Percentiles rank a stretch among this genome's conserved stretches.
phyloP scores from a whole-genome alignment of 2,797 vertebrate genomes.

The Acanthurus lineatus region DNA sequence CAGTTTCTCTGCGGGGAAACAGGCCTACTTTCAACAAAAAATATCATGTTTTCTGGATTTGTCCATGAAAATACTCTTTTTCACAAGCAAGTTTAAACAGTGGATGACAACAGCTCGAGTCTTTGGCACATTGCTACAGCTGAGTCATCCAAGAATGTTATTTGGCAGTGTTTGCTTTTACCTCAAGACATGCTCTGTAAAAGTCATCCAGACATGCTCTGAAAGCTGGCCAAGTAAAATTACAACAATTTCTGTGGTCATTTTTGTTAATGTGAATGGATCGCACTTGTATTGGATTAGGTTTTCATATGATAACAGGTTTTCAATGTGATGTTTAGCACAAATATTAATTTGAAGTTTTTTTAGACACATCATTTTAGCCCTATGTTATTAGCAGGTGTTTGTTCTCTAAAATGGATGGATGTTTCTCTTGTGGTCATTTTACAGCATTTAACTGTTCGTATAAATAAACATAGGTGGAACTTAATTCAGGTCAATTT shows the following conservation, averaged over 20 bases:
- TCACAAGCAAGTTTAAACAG: conserved; percentile 77
- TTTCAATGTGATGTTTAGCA: conserved; percentile 45
- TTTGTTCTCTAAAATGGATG: conserved; percentile 26
- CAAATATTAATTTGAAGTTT: conserved; percentile 38
- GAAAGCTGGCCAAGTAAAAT: conserved; percentile 70
- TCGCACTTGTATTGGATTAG: conserved; percentile 62
- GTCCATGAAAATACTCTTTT: conserved; percentile 46
- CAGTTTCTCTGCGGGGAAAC: conserved; percentile 25
- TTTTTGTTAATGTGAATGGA: conserved; percentile 67
- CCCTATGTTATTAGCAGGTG: conserved; percentile 28
- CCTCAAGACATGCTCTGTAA: conserved; percentile 67
- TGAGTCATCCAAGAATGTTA: conserved; percentile 77
- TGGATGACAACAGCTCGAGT: conserved; percentile 70
- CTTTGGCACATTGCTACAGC: conserved; percentile 58
- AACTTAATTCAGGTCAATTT: conserved; percentile 68
- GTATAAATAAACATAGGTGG: conserved; percentile 62
- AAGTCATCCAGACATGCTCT: conserved; percentile 66
- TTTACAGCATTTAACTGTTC: conserved; percentile 48
- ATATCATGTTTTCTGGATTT: conserved; percentile 57
- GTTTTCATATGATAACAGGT: conserved; percentile 36
- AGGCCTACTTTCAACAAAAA: conserved; percentile 38
- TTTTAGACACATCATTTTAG: conserved; percentile 31
- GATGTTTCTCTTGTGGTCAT: conserved; percentile 34
- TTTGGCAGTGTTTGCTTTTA: conserved; percentile 71
- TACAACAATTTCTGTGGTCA: conserved; percentile 61